Percentiles rank a stretch among this genome's conserved stretches.
Conservation (phyloP, 2,888 invertebrate species). For the Notodonta dromedarius region DNA sequence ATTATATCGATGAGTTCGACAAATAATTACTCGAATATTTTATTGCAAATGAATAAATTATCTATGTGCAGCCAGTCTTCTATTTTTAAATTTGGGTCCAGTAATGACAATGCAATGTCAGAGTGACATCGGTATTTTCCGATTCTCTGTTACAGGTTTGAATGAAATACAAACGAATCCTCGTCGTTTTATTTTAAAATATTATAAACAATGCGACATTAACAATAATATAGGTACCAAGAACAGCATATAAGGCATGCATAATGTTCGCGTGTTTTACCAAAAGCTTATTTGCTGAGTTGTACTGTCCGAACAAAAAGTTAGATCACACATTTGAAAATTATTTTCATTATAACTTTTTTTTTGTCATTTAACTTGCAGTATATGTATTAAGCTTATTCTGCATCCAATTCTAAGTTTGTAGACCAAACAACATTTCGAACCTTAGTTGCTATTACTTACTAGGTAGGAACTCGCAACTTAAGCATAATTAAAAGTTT, state of each 20-base stretch:
- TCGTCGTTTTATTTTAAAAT: too few relatives aligned
- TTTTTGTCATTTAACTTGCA: too few relatives aligned
- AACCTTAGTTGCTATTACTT: too few relatives aligned
- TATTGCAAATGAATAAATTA: constrained; percentile 14
- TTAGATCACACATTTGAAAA: constrained; percentile 6
- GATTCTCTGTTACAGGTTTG: too few relatives aligned
- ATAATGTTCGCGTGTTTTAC: constrained; percentile 64
- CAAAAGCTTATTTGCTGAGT: constrained; percentile 63
- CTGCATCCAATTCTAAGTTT: too few relatives aligned
- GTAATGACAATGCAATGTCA: neutral
- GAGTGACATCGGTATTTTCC: neutral
- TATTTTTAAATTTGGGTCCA: neutral
- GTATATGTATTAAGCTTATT: too few relatives aligned
- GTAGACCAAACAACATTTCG: too few relatives aligned
- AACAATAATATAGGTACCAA: constrained; percentile 12
- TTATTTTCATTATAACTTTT: too few relatives aligned
- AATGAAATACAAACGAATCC: too few relatives aligned
- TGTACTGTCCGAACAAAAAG: constrained; percentile 52
- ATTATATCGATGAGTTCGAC: constrained; percentile 49
- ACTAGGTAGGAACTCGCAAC: too few relatives aligned
- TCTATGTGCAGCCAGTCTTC: neutral
- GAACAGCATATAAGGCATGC: constrained; percentile 22
- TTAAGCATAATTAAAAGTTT: too few relatives aligned
- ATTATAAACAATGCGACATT: too few relatives aligned
- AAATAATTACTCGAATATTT: constrained; percentile 43